phyloP scores from a whole-genome alignment of 2,797 vertebrate genomes.

The Arnoldichthys spilopterus region DNA sequence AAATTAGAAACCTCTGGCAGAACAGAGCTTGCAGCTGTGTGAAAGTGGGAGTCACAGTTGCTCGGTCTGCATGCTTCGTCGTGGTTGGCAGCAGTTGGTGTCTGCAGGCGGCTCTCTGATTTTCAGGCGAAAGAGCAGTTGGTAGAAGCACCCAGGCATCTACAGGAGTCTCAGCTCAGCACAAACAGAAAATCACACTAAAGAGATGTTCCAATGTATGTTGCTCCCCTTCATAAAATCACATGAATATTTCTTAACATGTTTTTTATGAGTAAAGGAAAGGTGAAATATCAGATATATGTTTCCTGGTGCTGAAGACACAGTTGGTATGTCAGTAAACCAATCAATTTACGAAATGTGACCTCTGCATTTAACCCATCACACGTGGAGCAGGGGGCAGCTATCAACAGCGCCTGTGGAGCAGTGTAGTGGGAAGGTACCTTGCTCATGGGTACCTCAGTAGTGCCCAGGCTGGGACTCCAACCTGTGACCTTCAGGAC shows the following conservation, averaged over 20 bases:
- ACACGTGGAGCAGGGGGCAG: no score
- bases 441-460: no score
- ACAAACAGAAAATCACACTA: constrained; percentile 13
- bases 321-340: no score
- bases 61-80: constrained; percentile 68
- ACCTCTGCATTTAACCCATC: no score
- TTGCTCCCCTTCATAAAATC: constrained; percentile 1
- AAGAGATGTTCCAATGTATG: constrained; percentile 9
- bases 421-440: no score
- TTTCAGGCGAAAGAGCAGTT: constrained; percentile 74
- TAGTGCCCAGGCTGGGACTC: no score
- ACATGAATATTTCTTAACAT: background rate
- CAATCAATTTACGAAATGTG: no score
- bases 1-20: constrained; percentile 24
- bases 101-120: constrained; percentile 67
- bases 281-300: background rate
- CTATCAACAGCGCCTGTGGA: no score
- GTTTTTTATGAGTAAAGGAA: background rate
- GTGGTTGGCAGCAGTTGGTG: constrained; percentile 75
- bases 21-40: constrained; percentile 30
- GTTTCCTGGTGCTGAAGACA: background rate
- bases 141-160: constrained; percentile 71
- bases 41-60: constrained; percentile 66
- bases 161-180: constrained; percentile 61
- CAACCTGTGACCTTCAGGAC: no score